Base-by-base conservation (phyloP, 2,888 invertebrate genomes). In the Tholera decimalis region DNA sequence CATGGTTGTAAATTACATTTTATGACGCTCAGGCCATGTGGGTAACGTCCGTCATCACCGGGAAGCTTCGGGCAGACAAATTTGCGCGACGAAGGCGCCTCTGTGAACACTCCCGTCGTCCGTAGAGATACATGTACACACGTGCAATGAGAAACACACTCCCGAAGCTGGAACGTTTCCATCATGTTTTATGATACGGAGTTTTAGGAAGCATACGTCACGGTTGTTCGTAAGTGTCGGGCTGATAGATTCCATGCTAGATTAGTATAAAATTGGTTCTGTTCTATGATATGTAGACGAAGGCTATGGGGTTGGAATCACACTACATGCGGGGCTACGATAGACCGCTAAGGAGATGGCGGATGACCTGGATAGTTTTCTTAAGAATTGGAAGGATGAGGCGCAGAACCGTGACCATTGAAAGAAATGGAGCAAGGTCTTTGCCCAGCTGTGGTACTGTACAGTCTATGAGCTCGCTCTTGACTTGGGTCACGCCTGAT, bases 21-120 rank as follows among this genome's bases (percentile, higher is more conserved):
- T 93, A 94, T 93, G 92, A 93, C 89, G 88, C 83, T 79, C 84
- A 64, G 83, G 94, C 93, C 94, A 94, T 93, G 92, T 94, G 94
- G 81, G 68, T 73, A 80, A 68, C 85, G 89, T 93, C 91, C 83
- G 86, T 93, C 92, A 85, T 73, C 89, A 78, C 56, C 77, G 80
- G 78, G 75, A 76, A 80, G 69, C 69, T 63, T 46, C 30, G 41
- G 47, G 47, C 80, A 83, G 78, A 75, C 79, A 67, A 82, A 78
- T 82, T 82, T 71, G 83, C 81, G 76, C 71, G 81, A 76, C 81
- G 46, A 56, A 58, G 30, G 47, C 49, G 50, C 47, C 73, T 66
- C 56, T 57, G 67, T 53, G 46, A 70, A 67, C 35, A 57, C 56
- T 24, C 44, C 6, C 8, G 15, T 3, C 44, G 24, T 65, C 59